Percentiles rank a stretch among this genome's conserved stretches.
These are phyloP conservation scores for Pogonocherus hispidulus DNA, from an alignment of 2,888 invertebrate species.

Conservation along the genomic window DNA sequence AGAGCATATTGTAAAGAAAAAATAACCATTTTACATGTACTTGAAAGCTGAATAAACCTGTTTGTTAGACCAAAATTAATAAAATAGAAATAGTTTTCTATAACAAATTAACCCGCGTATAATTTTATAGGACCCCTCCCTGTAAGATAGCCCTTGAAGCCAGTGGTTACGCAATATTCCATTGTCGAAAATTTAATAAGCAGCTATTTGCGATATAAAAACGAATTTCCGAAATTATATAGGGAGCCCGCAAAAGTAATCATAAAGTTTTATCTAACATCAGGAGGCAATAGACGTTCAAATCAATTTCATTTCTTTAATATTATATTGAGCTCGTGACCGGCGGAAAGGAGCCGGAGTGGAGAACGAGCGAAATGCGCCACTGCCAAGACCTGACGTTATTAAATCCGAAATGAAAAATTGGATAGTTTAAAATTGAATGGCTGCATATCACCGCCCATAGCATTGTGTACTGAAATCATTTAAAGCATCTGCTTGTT, in stretches of 20 bases:
- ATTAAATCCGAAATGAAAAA: slow-evolving; percentile 70
- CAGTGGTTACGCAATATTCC: neutral
- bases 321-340: slow-evolving; percentile 68
- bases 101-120: too few relatives aligned
- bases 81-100: too few relatives aligned
- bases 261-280: slow-evolving; percentile 66
- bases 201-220: slow-evolving; percentile 27
- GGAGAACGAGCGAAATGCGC: slow-evolving; percentile 48
- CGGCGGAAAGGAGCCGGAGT: slow-evolving; percentile 48
- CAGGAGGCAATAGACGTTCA: slow-evolving; percentile 50
- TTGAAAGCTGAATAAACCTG: too few relatives aligned
- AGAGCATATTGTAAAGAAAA: too few relatives aligned
- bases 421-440: slow-evolving; percentile 70
- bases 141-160: too few relatives aligned
- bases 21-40: too few relatives aligned
- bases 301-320: slow-evolving; percentile 69
- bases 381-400: slow-evolving; percentile 64
- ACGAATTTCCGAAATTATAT: slow-evolving; percentile 40
- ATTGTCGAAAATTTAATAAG: slow-evolving; percentile 28
- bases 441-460: slow-evolving; percentile 60
- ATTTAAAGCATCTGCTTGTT: slow-evolving; percentile 61
- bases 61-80: too few relatives aligned
- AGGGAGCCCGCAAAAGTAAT: slow-evolving; percentile 61
- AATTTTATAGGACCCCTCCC: too few relatives aligned
- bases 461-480: slow-evolving; percentile 63